These are phyloP conservation scores for Salvelinus sp. DNA, from an alignment of 2,113 vertebrate genomes.

Conservation along the genomic window DNA sequence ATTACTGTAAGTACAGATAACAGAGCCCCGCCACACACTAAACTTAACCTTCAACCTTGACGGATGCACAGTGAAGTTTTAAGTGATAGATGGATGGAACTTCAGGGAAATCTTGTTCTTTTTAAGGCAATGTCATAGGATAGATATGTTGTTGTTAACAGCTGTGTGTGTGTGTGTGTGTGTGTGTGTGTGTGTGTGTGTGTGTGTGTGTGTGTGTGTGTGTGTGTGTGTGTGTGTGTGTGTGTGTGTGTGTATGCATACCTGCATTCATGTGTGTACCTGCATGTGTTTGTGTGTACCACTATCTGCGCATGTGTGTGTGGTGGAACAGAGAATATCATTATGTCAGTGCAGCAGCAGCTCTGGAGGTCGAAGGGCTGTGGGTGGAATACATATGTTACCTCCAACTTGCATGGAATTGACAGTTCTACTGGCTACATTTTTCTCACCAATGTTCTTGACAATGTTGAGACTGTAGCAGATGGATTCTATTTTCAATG, in stretches of 20 bases:
- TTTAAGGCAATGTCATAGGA: not conserved
- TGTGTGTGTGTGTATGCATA: no score
- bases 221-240: no score
- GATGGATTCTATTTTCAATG: slow-evolving; percentile 31
- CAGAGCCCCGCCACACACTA: not conserved
- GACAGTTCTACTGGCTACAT: not conserved
- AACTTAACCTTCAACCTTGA: not conserved
- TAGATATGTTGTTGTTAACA: not conserved
- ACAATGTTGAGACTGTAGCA: slow-evolving; percentile 67
- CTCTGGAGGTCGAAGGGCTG: slow-evolving; percentile 12
- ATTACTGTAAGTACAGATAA: not conserved
- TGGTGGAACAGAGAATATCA: no score
- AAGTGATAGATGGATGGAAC: no score
- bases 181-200: not conserved
- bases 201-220: no score
- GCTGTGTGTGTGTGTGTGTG: not conserved
- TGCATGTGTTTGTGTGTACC: no score
- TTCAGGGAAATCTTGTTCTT: not conserved
- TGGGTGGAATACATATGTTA: slow-evolving; percentile 15
- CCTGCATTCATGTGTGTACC: no score
- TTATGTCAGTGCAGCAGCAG: not conserved
- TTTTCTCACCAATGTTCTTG: slow-evolving; percentile 70
- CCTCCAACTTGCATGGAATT: not conserved
- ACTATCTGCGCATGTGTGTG: no score
- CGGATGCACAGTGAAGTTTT: no score